These are phyloP conservation scores for Phymastichus coffea DNA, from an alignment of 1,140 invertebrate genomes.

Conservation along the genomic window DNA sequence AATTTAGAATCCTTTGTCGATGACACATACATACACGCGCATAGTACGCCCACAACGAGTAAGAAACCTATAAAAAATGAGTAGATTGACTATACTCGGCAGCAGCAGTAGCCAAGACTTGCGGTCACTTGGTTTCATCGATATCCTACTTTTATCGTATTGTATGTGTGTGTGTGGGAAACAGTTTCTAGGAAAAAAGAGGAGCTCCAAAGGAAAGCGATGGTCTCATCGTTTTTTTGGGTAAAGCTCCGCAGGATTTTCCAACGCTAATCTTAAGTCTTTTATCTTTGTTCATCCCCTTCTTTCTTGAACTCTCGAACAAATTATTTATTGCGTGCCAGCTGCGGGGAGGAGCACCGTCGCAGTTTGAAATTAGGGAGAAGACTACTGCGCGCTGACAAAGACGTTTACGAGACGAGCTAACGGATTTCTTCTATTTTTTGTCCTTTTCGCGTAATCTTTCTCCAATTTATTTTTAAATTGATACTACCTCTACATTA, in stretches of 20 bases:
- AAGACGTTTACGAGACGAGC: not conserved
- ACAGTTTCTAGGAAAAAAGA: too few species aligned
- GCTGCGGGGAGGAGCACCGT: not conserved
- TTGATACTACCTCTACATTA: too few species aligned
- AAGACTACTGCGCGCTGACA: not conserved
- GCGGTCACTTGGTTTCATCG: too few species aligned
- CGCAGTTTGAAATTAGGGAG: not conserved
- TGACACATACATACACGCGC: too few species aligned
- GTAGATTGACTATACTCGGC: not conserved
- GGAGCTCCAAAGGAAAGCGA: not conserved
- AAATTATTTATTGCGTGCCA: slow-evolving; percentile 13
- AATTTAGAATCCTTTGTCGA: too few species aligned
- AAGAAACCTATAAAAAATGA: not conserved
- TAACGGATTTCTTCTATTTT: too few species aligned
- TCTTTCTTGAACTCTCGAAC: not conserved
- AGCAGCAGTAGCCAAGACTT: too few species aligned
- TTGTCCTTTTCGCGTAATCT: too few species aligned
- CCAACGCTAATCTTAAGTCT: slow-evolving; percentile 10
- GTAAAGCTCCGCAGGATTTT: slow-evolving; percentile 12
- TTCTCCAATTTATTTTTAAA: too few species aligned
- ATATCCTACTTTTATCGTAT: too few species aligned
- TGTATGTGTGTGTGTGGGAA: too few species aligned
- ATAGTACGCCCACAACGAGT: too few species aligned
- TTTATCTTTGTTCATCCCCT: not conserved
- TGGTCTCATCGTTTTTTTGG: not conserved